A percentile compares a stretch with the other conserved stretches of the same genome.
These are phyloP conservation scores for Scrobipalpa costella DNA, from an alignment of 2,888 invertebrate species.

Conservation along the genomic window DNA sequence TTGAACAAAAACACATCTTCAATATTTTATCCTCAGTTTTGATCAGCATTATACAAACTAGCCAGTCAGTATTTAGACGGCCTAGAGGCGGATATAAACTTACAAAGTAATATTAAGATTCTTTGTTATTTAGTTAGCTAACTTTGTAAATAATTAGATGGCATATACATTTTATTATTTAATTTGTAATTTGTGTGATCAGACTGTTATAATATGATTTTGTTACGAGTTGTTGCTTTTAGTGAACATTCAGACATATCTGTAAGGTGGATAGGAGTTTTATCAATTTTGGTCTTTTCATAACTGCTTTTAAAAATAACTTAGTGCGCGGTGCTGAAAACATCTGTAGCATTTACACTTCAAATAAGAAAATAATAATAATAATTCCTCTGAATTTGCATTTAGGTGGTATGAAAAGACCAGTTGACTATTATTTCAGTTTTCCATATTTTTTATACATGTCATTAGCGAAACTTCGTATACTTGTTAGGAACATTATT, in stretches of 20 bases:
- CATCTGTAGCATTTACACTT: neutral
- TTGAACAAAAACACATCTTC: neutral
- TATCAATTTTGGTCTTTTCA: constrained; percentile 13
- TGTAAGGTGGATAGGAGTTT: constrained; percentile 55
- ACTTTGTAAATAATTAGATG: constrained; percentile 80
- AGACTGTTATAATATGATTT: constrained; percentile 80
- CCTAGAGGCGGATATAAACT: constrained; percentile 57
- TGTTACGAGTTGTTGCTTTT: constrained; percentile 79
- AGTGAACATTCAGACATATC: constrained; percentile 71
- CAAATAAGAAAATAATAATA: too few species aligned
- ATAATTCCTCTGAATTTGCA: neutral
- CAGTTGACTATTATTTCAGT: constrained; percentile 29
- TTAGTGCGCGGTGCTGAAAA: neutral
- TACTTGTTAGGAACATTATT: constrained; percentile 44
- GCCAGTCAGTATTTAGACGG: constrained; percentile 76
- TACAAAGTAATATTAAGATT: constrained; percentile 73
- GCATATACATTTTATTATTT: constrained; percentile 77
- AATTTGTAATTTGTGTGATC: constrained; percentile 80
- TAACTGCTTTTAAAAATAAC: neutral
- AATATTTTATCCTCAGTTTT: neutral
- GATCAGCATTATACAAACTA: constrained; percentile 36
- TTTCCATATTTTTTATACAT: constrained; percentile 26
- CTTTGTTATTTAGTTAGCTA: constrained; percentile 81
- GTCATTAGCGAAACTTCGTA: constrained; percentile 46
- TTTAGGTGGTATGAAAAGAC: neutral